These are phyloP conservation scores for Macropus fuliginosus DNA, from an alignment of 2,797 vertebrate genomes.

Conservation along the genomic window DNA sequence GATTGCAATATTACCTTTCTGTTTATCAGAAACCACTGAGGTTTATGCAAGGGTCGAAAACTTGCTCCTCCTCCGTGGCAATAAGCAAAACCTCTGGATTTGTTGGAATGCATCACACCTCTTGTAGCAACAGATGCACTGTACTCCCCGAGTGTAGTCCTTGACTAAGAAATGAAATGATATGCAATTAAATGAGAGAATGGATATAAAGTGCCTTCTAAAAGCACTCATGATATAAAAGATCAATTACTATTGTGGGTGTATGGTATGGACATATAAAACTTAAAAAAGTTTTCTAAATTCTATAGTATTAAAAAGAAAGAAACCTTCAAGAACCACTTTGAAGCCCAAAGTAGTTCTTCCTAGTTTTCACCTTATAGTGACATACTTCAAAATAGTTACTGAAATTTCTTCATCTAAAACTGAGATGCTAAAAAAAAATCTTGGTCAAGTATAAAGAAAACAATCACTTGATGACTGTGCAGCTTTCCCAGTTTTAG, in stretches of 20 bases:
- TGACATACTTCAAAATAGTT: background rate
- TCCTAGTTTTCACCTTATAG: background rate
- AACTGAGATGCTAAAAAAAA: background rate
- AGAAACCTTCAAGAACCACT: background rate
- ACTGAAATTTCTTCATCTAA: background rate
- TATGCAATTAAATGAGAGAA: slow-evolving; percentile 8
- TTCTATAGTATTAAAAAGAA: background rate
- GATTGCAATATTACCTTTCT: slow-evolving; percentile 89
- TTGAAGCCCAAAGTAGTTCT: slow-evolving; percentile 21
- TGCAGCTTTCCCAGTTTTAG: background rate
- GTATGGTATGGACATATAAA: background rate
- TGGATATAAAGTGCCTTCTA: slow-evolving; percentile 1
- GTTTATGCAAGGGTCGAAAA: slow-evolving; percentile 96
- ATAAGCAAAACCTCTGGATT: slow-evolving; percentile 86
- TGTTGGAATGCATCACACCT: slow-evolving; percentile 94
- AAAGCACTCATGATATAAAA: slow-evolving; percentile 24
- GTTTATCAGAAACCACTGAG: slow-evolving; percentile 93
- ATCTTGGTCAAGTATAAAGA: background rate
- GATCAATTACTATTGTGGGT: background rate
- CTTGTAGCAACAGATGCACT: slow-evolving; percentile 92
- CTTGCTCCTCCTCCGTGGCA: slow-evolving; percentile 86
- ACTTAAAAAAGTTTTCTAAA: background rate
- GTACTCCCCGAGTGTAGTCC: slow-evolving; percentile 88
- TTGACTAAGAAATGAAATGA: slow-evolving; percentile 84
- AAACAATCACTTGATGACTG: background rate